Evolutionary conservation across 1,140 invertebrate species (phyloP).

Genomic region (Liolophura sinensis): DNA sequence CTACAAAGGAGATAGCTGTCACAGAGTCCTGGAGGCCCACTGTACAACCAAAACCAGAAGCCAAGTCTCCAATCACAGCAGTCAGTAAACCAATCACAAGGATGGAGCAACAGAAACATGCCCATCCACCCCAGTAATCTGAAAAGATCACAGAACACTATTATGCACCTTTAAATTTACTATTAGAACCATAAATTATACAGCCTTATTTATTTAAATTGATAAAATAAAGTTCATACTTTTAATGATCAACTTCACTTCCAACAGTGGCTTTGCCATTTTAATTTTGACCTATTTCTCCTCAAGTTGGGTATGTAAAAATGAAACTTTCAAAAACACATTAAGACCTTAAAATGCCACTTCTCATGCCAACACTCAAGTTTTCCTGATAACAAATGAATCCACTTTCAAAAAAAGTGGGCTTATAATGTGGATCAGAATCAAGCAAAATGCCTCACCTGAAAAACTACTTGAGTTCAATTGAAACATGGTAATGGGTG

Average conservation of each 20-base stretch:
- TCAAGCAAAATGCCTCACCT: too few species aligned
- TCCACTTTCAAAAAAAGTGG: too few species aligned
- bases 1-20: constrained; percentile 95
- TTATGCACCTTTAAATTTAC: too few species aligned
- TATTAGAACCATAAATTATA: too few species aligned
- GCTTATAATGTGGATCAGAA: too few species aligned
- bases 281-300: background rate
- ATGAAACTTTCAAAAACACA: too few species aligned
- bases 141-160: constrained; percentile 21
- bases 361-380: background rate
- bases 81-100: constrained; percentile 92
- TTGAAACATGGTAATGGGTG: too few species aligned
- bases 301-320: background rate
- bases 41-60: constrained; percentile 96
- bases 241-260: too few species aligned
- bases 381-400: background rate
- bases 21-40: constrained; percentile 94
- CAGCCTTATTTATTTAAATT: too few species aligned
- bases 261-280: background rate
- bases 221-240: too few species aligned
- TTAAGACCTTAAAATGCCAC: too few species aligned
- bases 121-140: constrained; percentile 77
- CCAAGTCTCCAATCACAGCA: constrained; percentile 93
- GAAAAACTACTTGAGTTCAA: too few species aligned
- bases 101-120: constrained; percentile 92